Evolutionary conservation across 2,888 invertebrate genomes (phyloP).

Genomic region (Andricus quercusramuli): DNA sequence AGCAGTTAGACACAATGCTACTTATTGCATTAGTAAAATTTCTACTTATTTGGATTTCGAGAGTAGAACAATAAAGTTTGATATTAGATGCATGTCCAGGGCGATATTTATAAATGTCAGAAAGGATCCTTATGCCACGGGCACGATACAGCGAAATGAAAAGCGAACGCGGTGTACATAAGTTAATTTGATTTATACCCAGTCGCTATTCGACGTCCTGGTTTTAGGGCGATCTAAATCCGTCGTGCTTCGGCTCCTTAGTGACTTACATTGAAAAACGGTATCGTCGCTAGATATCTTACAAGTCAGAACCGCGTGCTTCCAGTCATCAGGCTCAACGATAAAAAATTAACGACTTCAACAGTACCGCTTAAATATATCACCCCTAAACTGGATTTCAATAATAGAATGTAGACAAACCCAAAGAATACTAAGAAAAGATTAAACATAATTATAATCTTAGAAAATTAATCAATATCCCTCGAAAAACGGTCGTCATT

Average conservation of each 20-base stretch:
- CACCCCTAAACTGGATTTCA: slow-evolving; percentile 7
- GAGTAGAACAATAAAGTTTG: neutral
- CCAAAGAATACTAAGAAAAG: neutral
- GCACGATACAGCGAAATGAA: neutral
- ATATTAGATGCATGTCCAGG: neutral
- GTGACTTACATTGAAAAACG: slow-evolving; percentile 21
- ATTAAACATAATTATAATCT: neutral
- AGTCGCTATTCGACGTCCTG: slow-evolving; percentile 24
- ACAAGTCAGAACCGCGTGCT: slow-evolving; percentile 15
- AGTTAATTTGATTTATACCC: slow-evolving; percentile 45
- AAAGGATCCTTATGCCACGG: neutral
- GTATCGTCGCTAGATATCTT: slow-evolving; percentile 22
- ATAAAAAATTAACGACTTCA: slow-evolving; percentile 37
- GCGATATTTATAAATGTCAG: neutral
- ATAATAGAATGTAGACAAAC: neutral
- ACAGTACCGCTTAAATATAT: neutral
- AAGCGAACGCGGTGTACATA: slow-evolving; percentile 40
- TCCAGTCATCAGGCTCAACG: slow-evolving; percentile 20
- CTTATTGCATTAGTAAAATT: no score
- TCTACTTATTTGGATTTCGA: no score
- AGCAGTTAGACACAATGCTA: no score
- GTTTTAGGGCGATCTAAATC: slow-evolving; percentile 37
- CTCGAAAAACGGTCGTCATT: no score
- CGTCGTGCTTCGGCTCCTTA: slow-evolving; percentile 7
- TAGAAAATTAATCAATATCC: neutral